Percentiles rank a stretch among this genome's conserved stretches.
Conservation (phyloP, 1,140 invertebrate genomes). For the Arion vulgaris region DNA sequence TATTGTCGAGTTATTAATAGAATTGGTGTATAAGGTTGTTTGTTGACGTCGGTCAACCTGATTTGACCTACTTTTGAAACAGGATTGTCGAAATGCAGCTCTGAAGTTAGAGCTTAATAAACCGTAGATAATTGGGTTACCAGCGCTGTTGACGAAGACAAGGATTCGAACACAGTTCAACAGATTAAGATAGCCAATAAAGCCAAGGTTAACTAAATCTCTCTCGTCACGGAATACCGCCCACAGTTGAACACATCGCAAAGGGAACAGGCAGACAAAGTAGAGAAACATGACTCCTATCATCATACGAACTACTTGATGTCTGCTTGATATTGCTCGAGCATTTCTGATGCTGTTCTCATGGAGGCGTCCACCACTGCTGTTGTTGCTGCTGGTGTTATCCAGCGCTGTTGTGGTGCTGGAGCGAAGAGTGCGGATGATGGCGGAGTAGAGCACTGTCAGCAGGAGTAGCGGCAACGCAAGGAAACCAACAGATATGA, state of each 20-base stretch:
- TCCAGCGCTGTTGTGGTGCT: conserved; percentile 9
- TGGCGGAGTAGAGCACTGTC: conserved; percentile 52
- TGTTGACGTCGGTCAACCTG: too few species aligned
- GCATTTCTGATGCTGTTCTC: conserved; percentile 5
- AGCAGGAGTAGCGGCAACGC: conserved; percentile 50
- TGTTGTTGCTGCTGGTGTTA: conserved; percentile 1
- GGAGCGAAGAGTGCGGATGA: conserved; percentile 42
- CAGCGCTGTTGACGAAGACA: conserved; percentile 65
- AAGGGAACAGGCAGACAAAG: conserved; percentile 90
- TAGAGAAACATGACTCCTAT: conserved; percentile 91
- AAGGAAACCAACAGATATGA: conserved; percentile 47
- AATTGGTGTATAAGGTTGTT: too few species aligned
- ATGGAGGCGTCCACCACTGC: not conserved
- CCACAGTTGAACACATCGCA: conserved; percentile 84
- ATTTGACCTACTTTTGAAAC: not conserved
- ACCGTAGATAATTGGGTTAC: conserved; percentile 68
- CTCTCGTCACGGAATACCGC: conserved; percentile 78
- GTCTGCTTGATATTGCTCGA: conserved; percentile 28
- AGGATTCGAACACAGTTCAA: conserved; percentile 82
- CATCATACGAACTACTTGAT: conserved; percentile 86
- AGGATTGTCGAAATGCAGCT: conserved; percentile 48
- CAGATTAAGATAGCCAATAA: conserved; percentile 87
- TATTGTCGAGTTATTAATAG: too few species aligned
- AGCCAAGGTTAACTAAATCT: conserved; percentile 78
- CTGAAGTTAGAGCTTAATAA: conserved; percentile 65